These are phyloP conservation scores for Deladenus siricidicola DNA, from an alignment of 2,888 invertebrate genomes.

Conservation along the genomic window DNA sequence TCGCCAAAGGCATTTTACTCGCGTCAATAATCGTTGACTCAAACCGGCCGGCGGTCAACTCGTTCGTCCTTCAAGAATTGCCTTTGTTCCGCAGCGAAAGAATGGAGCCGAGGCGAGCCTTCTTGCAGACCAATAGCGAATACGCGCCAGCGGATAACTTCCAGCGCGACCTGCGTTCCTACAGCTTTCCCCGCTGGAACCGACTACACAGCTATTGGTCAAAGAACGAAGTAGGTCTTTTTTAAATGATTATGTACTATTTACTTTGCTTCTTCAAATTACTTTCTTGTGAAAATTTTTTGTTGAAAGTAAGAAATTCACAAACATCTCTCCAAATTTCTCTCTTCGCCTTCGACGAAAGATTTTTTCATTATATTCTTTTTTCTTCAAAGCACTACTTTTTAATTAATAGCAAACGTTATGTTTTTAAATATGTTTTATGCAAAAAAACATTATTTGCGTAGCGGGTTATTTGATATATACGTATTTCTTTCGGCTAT, in stretches of 20 bases:
- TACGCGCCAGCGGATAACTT: background rate
- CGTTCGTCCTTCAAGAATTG: slow-evolving; percentile 2
- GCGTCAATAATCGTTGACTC: background rate
- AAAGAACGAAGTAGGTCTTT: slow-evolving; percentile 9
- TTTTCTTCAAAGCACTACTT: too few relatives aligned
- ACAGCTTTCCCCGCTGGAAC: slow-evolving; percentile 15
- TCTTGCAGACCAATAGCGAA: slow-evolving; percentile 3
- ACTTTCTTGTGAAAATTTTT: background rate
- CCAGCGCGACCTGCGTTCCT: slow-evolving; percentile 8
- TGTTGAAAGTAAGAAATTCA: too few relatives aligned
- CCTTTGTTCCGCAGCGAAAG: slow-evolving; percentile 13
- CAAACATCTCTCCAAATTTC: too few relatives aligned
- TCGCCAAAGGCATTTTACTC: background rate
- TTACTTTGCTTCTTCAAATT: background rate
- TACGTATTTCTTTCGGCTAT: too few relatives aligned
- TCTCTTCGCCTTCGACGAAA: too few relatives aligned
- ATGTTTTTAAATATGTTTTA: too few relatives aligned
- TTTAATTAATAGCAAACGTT: too few relatives aligned
- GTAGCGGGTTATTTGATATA: too few relatives aligned
- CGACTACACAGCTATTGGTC: slow-evolving; percentile 11
- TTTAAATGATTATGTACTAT: background rate
- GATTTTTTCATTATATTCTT: too few relatives aligned
- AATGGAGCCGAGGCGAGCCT: slow-evolving; percentile 1
- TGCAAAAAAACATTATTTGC: too few relatives aligned
- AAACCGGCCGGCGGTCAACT: background rate